Percentiles rank a stretch among this genome's conserved stretches.
Evolutionary conservation across 1,140 invertebrate genomes (phyloP).

Genomic region (Tetraneura akinire): DNA sequence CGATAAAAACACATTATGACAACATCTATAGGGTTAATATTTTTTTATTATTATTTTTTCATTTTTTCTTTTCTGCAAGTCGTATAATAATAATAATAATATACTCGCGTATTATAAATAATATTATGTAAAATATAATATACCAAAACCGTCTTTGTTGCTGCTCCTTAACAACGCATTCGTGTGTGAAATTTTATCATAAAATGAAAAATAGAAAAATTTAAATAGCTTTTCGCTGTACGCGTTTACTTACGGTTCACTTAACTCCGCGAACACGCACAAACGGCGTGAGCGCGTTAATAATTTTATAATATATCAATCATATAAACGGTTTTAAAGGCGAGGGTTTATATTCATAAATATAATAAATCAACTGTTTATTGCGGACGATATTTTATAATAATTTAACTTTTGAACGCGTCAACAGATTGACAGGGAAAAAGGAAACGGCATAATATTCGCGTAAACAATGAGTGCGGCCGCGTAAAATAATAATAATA

Average conservation of each 20-base stretch:
- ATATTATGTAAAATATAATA: neutral
- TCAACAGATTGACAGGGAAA: neutral
- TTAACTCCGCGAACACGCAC: neutral
- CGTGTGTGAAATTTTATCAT: neutral
- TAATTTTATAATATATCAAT: constrained; percentile 9
- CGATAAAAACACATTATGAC: too few species aligned
- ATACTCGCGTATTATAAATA: too few species aligned
- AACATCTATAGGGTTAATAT: too few species aligned
- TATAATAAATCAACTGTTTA: constrained; percentile 1
- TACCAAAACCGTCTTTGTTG: neutral
- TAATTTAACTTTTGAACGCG: neutral
- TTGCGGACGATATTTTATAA: neutral
- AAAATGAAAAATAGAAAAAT: neutral
- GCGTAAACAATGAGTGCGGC: too few species aligned
- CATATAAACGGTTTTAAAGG: neutral
- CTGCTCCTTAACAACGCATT: neutral
- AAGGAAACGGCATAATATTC: neutral
- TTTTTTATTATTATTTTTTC: too few species aligned
- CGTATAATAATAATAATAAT: too few species aligned
- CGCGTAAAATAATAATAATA: too few species aligned
- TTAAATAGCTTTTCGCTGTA: constrained; percentile 13
- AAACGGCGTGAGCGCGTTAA: neutral
- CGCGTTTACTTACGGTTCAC: neutral
- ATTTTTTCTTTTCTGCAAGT: too few species aligned
- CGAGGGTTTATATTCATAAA: neutral